Percentiles rank a stretch among this genome's conserved stretches.
Evolutionary conservation across 2,888 invertebrate species (phyloP).

Genomic region (Andrena bucephala): DNA sequence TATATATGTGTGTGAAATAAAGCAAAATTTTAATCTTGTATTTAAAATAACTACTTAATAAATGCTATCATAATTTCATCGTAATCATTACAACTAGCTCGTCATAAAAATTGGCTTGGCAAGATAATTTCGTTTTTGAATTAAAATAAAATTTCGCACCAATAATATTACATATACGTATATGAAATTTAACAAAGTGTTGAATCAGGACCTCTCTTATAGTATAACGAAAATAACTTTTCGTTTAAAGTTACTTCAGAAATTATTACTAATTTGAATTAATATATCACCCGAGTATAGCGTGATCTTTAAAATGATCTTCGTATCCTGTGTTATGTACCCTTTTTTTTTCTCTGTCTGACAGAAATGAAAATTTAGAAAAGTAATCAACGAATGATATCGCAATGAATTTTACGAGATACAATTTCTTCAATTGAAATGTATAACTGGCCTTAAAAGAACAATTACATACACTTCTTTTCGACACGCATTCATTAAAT

Average conservation of each 20-base stretch:
- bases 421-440: slow-evolving; percentile 58
- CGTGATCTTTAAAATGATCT: slow-evolving; percentile 10
- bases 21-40: slow-evolving; percentile 8
- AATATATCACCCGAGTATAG: slow-evolving; percentile 27
- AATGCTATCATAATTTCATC: slow-evolving; percentile 26
- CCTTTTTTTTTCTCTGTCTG: slow-evolving; percentile 6
- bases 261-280: slow-evolving; percentile 35
- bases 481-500: slow-evolving; percentile 38
- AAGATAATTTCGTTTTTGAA: slow-evolving; percentile 28
- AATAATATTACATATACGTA: slow-evolving; percentile 20
- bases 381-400: slow-evolving; percentile 65
- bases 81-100: not conserved
- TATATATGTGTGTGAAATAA: slow-evolving; percentile 23
- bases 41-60: slow-evolving; percentile 8
- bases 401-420: slow-evolving; percentile 62
- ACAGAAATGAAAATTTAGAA: slow-evolving; percentile 36
- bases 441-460: slow-evolving; percentile 62
- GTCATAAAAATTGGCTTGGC: slow-evolving; percentile 28
- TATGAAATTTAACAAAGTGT: slow-evolving; percentile 31
- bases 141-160: slow-evolving; percentile 28
- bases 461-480: slow-evolving; percentile 57
- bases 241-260: slow-evolving; percentile 11
- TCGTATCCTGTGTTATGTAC: slow-evolving; percentile 34
- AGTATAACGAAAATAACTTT: slow-evolving; percentile 12
- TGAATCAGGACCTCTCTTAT: slow-evolving; percentile 27